Base-by-base conservation (phyloP, 2,797 vertebrate genomes). In the Rhincodon typus region DNA sequence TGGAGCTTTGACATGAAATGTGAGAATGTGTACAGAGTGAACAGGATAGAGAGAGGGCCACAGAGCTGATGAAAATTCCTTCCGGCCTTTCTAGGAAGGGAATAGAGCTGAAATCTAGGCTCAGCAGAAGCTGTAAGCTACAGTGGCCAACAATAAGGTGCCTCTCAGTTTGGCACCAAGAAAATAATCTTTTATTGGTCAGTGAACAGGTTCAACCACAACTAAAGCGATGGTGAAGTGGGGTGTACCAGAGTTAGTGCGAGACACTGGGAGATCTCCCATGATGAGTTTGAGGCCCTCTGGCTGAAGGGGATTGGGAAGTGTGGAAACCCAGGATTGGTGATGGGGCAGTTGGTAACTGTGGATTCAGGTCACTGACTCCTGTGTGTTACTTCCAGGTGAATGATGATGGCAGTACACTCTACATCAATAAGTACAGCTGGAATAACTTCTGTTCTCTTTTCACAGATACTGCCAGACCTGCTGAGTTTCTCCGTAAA, bases 391-490 rank as follows among this genome's bases (percentile, higher is more conserved):
- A 38, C 34, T 95, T 74, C 30, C 96, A 98, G 98, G 97, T 98
- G 30, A 96, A 97, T 7, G 97, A 98, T 53, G 46, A 98, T 8
- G 98, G 98, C 0, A 96, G 96, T 77, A 98, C 97, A 0, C 96
- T 98, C 96, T 98, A 98, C 21, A 96, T 98, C 96, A 98, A 98
- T 94, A 12, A 96, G 34, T 98, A 97, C 96, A 98, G 98, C 97
- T 98, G 98, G 98, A 98, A 98, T 96, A 97, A 50, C 46, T 50
- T 1, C 46, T n/a, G 4, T 50, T 50, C 46, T 50, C 46, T 50
- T 50, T 50, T 4, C 46, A 50, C 46, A 50, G 46, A 50, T 50
- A 50, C 46, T 50, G 46, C 46, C 46, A 50, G 46, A 50, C 46
- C 46, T 50, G 1, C 46, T 50, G 46, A 50, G 4, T 50, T 50